Conservation (phyloP, 2,113 vertebrate species). For the Brevimyrus niger region DNA sequence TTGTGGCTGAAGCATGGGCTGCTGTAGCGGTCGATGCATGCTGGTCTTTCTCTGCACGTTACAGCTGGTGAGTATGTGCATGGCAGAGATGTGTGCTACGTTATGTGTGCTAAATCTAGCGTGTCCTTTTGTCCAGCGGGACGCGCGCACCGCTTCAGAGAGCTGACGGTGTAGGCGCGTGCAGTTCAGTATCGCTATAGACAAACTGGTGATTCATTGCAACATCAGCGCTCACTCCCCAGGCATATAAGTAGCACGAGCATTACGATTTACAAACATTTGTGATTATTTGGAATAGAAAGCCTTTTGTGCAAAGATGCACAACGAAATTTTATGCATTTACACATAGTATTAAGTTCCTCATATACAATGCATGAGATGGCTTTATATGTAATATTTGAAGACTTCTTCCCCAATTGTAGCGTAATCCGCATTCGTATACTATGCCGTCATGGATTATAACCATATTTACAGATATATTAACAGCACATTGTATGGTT, state of each 20-base stretch:
- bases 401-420: not conserved
- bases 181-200: not conserved
- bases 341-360: not conserved
- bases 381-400: not conserved
- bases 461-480: not conserved
- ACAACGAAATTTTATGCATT: not conserved
- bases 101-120: not conserved
- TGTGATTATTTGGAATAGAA: not conserved
- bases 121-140: not conserved
- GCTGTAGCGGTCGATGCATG: slow-evolving; percentile 56
- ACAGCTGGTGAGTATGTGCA: slow-evolving; percentile 59
- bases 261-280: not conserved
- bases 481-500: not conserved
- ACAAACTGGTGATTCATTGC: not conserved
- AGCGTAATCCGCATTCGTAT: not conserved
- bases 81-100: not conserved
- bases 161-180: not conserved
- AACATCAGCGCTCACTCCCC: not conserved
- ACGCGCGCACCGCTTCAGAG: not conserved
- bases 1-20: slow-evolving; percentile 40
- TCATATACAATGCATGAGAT: not conserved
- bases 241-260: not conserved
- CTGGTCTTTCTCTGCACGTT: slow-evolving; percentile 56
- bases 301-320: no score
- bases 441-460: not conserved